A percentile compares a stretch with the other conserved stretches of the same genome.
Evolutionary conservation across 2,888 invertebrate genomes (phyloP).

Genomic region (Plagodis pulveraria): DNA sequence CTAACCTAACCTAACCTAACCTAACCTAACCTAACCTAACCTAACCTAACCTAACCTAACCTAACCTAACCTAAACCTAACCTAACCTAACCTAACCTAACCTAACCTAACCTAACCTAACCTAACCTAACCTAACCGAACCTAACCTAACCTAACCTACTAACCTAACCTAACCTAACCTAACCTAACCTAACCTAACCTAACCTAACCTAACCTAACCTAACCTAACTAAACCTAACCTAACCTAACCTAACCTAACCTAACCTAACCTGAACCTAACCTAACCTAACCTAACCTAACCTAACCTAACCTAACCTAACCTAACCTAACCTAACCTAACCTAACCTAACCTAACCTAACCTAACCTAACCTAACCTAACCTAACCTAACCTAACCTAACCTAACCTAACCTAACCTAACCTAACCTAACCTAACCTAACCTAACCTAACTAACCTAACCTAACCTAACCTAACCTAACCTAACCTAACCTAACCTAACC

Average conservation of each 20-base stretch:
- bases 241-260: too few species aligned
- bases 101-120: too few species aligned
- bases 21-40: constrained; percentile 11
- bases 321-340: constrained; percentile 11
- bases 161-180: too few species aligned
- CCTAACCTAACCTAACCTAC: too few species aligned
- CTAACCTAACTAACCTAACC: constrained; percentile 6
- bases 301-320: constrained; percentile 12
- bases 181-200: too few species aligned
- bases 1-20: constrained; percentile 6
- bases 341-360: constrained; percentile 19
- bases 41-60: constrained; percentile 11
- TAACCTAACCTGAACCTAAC: constrained; percentile 6
- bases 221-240: too few species aligned
- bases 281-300: constrained; percentile 12
- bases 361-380: constrained; percentile 14
- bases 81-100: constrained; percentile 9
- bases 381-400: constrained; percentile 12
- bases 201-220: too few species aligned
- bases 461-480: constrained; percentile 12
- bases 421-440: constrained; percentile 12
- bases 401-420: constrained; percentile 12
- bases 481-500: constrained; percentile 12
- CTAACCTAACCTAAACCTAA: constrained; percentile 9
- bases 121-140: too few species aligned